Conservation (phyloP, 2,113 vertebrate genomes). For the Nerophis lumbriciformis region DNA sequence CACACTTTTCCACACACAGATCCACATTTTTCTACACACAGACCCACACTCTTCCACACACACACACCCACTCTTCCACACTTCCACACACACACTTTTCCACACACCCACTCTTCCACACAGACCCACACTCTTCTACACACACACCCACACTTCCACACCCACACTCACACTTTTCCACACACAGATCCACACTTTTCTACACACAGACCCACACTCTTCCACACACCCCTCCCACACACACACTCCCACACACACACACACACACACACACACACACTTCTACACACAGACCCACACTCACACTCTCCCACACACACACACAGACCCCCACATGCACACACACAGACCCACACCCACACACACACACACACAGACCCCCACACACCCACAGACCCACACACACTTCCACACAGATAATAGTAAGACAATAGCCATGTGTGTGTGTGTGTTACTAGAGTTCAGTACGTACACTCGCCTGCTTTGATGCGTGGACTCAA, state of each 20-base stretch:
- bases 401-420: slow-evolving; percentile 33
- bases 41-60: too few species aligned
- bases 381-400: neutral
- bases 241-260: too few species aligned
- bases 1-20: too few species aligned
- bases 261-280: too few species aligned
- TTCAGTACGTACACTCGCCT: slow-evolving; percentile 57
- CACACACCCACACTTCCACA: too few species aligned
- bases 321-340: too few species aligned
- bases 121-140: slow-evolving; percentile 19
- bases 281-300: neutral
- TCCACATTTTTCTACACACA: too few species aligned
- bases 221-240: too few species aligned
- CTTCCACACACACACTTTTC: neutral
- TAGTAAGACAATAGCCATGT: slow-evolving; percentile 28
- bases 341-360: too few species aligned
- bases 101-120: neutral
- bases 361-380: neutral
- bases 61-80: neutral
- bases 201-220: too few species aligned
- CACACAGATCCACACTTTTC: too few species aligned
- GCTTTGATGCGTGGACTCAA: neutral
- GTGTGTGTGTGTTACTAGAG: slow-evolving; percentile 36
- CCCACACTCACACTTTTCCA: neutral
- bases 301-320: neutral